A percentile compares a stretch with the other conserved stretches of the same genome.
phyloP scores from a whole-genome alignment of 2,888 invertebrate species.

The Smittia sp. region DNA sequence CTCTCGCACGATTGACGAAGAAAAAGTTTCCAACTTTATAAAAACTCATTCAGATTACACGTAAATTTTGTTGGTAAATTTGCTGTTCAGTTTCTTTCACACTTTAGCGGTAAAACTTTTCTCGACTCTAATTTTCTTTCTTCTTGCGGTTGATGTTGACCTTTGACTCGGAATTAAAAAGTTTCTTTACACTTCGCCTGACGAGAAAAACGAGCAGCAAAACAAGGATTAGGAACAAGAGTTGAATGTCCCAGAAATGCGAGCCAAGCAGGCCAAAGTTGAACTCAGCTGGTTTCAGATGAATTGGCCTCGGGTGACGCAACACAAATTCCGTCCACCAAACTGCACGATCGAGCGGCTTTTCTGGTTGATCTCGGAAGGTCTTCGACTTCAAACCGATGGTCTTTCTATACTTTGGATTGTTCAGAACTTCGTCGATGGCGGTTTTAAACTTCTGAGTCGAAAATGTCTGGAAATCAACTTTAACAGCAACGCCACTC shows the following conservation, averaged over 20 bases:
- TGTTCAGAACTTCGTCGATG: conserved; percentile 43
- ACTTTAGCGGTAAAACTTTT: no score
- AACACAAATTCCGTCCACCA: conserved; percentile 44
- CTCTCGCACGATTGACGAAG: no score
- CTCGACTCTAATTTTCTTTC: no score
- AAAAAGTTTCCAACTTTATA: no score
- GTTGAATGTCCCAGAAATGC: conserved; percentile 35
- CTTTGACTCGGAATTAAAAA: no score
- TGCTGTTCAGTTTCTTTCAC: no score
- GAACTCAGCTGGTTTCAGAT: conserved; percentile 39
- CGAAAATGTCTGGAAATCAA: conserved; percentile 44
- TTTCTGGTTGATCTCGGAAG: conserved; percentile 43
- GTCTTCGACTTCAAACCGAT: neutral
- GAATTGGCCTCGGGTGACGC: conserved; percentile 43
- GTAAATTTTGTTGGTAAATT: no score
- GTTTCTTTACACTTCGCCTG: no score
- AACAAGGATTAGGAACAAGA: neutral
- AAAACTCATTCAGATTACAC: no score
- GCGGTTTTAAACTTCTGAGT: conserved; percentile 42
- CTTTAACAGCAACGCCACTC: conserved; percentile 44
- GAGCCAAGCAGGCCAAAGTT: conserved; percentile 31
- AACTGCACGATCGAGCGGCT: conserved; percentile 43
- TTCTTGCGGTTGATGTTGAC: no score
- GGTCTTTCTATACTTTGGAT: conserved; percentile 42
- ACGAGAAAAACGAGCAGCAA: neutral